A percentile compares a stretch with the other conserved stretches of the same genome.
Conservation (phyloP, 2,113 vertebrate genomes). For the Gnathonemus echidnorhynchus region DNA sequence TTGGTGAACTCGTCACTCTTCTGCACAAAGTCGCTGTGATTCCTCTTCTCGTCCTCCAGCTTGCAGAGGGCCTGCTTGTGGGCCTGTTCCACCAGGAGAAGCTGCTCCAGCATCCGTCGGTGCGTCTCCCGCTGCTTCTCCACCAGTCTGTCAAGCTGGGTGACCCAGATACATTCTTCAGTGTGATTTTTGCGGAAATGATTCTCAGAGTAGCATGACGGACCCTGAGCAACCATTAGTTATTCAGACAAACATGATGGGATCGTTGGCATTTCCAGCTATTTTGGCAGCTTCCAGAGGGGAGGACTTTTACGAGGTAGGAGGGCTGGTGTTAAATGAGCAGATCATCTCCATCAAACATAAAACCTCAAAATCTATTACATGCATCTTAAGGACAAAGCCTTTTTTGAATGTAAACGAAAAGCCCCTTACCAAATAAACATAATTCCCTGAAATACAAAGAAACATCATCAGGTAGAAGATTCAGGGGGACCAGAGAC, state of each 20-base stretch:
- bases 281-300: not conserved
- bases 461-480: not conserved
- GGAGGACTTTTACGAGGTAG: not conserved
- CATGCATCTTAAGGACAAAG: not conserved
- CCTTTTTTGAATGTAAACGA: not conserved
- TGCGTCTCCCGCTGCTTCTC: slow-evolving; percentile 67
- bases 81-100: slow-evolving; percentile 68
- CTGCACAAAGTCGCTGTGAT: slow-evolving; percentile 66
- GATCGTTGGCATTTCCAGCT: not conserved
- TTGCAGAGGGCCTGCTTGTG: slow-evolving; percentile 62
- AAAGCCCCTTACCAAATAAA: not conserved
- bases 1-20: slow-evolving; percentile 70
- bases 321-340: not conserved
- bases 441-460: not conserved
- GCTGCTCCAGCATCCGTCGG: slow-evolving; percentile 66
- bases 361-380: not conserved
- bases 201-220: not conserved
- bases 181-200: not conserved
- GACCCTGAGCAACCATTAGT: not conserved
- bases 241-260: not conserved
- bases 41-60: slow-evolving; percentile 73
- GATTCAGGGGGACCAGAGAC: not conserved
- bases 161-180: not conserved
- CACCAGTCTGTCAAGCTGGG: slow-evolving; percentile 70
- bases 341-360: not conserved